phyloP scores from a whole-genome alignment of 2,888 invertebrate species.

The Siphonodentalium dalli region DNA sequence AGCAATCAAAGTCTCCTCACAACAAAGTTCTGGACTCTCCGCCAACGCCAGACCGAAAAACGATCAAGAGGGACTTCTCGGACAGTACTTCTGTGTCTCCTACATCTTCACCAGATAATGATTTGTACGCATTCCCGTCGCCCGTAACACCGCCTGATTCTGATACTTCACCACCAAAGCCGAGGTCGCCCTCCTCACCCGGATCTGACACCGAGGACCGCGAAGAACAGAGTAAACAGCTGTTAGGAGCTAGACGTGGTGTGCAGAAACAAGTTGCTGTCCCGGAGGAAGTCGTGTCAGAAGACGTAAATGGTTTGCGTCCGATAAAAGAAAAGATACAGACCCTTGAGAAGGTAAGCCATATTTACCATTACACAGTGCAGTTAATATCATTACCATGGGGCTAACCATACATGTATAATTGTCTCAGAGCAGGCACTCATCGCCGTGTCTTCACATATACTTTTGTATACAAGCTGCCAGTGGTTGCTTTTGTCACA shows the following conservation, averaged over 20 bases:
- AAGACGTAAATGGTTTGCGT: neutral
- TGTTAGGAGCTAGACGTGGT: slow-evolving; percentile 14
- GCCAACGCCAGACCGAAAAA: slow-evolving; percentile 53
- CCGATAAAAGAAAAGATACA: slow-evolving; percentile 20
- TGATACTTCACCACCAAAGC: slow-evolving; percentile 59
- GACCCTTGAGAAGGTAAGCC: slow-evolving; percentile 28
- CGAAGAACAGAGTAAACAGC: slow-evolving; percentile 14
- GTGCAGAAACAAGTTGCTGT: neutral
- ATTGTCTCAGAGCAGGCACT: neutral
- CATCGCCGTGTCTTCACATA: too few relatives aligned
- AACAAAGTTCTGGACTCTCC: slow-evolving; percentile 60
- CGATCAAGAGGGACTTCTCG: slow-evolving; percentile 51
- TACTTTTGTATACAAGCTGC: too few relatives aligned
- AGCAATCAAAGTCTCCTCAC: slow-evolving; percentile 51
- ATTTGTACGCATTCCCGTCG: slow-evolving; percentile 55
- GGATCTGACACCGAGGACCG: slow-evolving; percentile 49
- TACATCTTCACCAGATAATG: slow-evolving; percentile 52
- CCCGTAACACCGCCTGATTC: slow-evolving; percentile 60
- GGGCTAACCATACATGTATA: too few relatives aligned
- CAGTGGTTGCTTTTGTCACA: too few relatives aligned
- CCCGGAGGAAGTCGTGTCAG: neutral
- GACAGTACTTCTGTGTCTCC: slow-evolving; percentile 55
- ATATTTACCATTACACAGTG: too few relatives aligned
- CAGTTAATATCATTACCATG: too few relatives aligned
- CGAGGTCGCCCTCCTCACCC: slow-evolving; percentile 57